Evolutionary conservation across 2,888 invertebrate genomes (phyloP), one percentile per base, ranked within the genome.

Genomic region (Gastracanthus pulcherrimus): DNA sequence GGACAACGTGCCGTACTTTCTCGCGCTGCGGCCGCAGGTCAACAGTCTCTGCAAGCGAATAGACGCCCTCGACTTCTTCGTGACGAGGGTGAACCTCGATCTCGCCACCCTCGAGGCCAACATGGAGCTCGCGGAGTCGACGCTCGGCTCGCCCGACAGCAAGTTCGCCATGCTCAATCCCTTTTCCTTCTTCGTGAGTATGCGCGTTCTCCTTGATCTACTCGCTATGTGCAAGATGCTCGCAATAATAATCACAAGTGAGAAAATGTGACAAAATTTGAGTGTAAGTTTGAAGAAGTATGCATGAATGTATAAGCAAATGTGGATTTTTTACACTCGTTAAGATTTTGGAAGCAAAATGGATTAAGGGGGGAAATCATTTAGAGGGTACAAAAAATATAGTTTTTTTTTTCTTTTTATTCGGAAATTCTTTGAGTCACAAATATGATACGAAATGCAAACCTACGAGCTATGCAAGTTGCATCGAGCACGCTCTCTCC

Each of bases 81-180:
- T 92, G 3, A 87, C 88, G 19, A 86, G 89, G 72, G 89, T 89
- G 1, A 90, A 89, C 76, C 86, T 87, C 45, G 90, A 91, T 84
- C 82, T 92, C 36, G 87, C 87, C 31, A 87, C 88, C 0, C 86
- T 92, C 23, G 92, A 92, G 84, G 84, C 88, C 34, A 90, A 90
- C 9, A 87, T 92, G 60, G 92, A 92, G 11, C 87, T 84, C 23
- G 92, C 92, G 0, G 92, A 92, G 79, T 85, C 89, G 26, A 88
- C 89, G 41, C 84, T 90, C 45, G 90, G 90, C 3, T 85, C 87
- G 9, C 87, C 91, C 0, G 91, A 92, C 74, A 88, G 89, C 81
- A 86, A 90, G 70, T 87, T 92, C 19, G 89, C 89, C 23, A 90
- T 91, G 70, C 81, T 92, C 29, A 92, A 92, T 86, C 91, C 92